A percentile compares a stretch with the other conserved stretches of the same genome.
These are phyloP conservation scores for Dryas iulia DNA, from an alignment of 1,140 invertebrate species.

Conservation along the genomic window DNA sequence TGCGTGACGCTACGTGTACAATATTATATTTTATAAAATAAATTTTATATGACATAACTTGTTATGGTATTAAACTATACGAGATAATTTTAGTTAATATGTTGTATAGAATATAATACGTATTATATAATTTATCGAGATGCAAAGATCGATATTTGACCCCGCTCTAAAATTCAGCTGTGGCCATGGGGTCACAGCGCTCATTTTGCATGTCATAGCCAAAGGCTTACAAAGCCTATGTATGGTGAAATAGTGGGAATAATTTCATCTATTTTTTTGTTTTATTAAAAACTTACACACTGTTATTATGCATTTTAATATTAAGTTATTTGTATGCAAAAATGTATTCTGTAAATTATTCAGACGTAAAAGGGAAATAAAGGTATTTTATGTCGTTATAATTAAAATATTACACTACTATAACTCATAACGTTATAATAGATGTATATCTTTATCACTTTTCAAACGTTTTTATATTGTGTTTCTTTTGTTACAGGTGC, in stretches of 20 bases:
- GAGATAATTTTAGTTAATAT: slow-evolving; percentile 22
- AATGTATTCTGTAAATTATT: neutral
- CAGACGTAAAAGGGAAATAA: neutral
- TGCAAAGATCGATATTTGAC: slow-evolving; percentile 42
- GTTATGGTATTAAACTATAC: slow-evolving; percentile 22
- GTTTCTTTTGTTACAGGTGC: neutral
- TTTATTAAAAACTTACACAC: neutral
- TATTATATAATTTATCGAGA: slow-evolving; percentile 25
- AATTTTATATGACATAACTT: slow-evolving; percentile 29
- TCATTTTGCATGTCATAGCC: slow-evolving; percentile 53
- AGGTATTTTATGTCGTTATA: neutral
- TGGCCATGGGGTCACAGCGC: slow-evolving; percentile 42
- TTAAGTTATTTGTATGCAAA: neutral
- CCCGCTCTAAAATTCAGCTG: slow-evolving; percentile 41
- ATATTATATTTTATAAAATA: slow-evolving; percentile 40
- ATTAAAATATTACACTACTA: neutral
- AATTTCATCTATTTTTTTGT: slow-evolving; percentile 1
- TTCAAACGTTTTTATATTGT: neutral
- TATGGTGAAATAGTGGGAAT: neutral
- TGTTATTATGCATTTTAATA: neutral
- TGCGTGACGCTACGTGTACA: slow-evolving; percentile 60
- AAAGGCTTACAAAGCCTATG: slow-evolving; percentile 27
- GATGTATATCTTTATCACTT: neutral
- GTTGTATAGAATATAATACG: slow-evolving; percentile 10
- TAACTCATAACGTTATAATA: neutral